Conservation (phyloP, 2,113 vertebrate species). For the Misgurnus anguillicaudatus region DNA sequence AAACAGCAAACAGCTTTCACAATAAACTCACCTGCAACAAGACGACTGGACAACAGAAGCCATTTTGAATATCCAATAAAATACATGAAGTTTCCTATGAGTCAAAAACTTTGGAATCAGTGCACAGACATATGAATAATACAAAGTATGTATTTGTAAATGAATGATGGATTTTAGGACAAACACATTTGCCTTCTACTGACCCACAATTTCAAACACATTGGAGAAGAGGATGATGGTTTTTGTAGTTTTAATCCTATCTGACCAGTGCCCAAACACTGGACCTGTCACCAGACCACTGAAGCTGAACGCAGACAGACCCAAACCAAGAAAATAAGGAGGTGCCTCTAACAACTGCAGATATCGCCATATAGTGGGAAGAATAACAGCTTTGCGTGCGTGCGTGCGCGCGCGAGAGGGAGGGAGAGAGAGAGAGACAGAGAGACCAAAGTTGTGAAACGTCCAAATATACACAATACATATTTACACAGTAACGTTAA, state of each 20-base stretch:
- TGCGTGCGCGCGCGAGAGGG: background rate
- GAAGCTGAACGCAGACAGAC: slow-evolving; percentile 82
- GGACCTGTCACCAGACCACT: slow-evolving; percentile 77
- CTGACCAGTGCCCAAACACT: slow-evolving; percentile 80
- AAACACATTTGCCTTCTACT: slow-evolving; percentile 45
- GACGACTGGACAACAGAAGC: slow-evolving; percentile 79
- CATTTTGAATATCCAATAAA: slow-evolving; percentile 83
- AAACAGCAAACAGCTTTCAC: background rate
- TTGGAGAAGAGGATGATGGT: slow-evolving; percentile 79
- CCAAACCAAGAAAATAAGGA: slow-evolving; percentile 80
- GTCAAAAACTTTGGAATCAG: background rate
- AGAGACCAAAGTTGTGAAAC: background rate
- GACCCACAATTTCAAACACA: slow-evolving; percentile 81
- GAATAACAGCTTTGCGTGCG: slow-evolving; percentile 74
- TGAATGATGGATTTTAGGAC: background rate
- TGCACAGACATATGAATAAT: background rate
- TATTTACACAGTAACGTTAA: no score
- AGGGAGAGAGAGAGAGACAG: background rate
- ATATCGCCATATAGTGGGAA: slow-evolving; percentile 83
- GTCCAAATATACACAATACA: no score
- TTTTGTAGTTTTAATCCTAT: slow-evolving; percentile 75
- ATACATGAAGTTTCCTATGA: slow-evolving; percentile 83
- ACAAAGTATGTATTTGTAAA: background rate
- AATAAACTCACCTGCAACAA: slow-evolving; percentile 77
- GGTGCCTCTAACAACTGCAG: slow-evolving; percentile 79